A percentile compares a stretch with the other conserved stretches of the same genome.
phyloP scores from a whole-genome alignment of 2,888 invertebrate species.

The Autographa gamma region DNA sequence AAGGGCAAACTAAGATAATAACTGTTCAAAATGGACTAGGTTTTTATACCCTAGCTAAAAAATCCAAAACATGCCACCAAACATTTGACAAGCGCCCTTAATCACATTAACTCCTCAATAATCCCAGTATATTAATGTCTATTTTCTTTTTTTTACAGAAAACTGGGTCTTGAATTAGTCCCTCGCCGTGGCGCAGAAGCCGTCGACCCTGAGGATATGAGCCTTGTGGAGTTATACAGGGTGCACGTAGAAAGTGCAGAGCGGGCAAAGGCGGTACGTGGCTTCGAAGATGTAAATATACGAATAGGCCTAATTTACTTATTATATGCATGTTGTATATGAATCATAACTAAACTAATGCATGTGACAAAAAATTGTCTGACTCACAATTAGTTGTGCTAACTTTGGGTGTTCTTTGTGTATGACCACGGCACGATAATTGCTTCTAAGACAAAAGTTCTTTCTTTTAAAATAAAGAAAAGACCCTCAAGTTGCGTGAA shows the following conservation, averaged over 20 bases:
- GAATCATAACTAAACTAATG: not conserved
- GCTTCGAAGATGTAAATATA: slow-evolving; percentile 2
- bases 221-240: slow-evolving; percentile 96
- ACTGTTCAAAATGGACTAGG: no score
- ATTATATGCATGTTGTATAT: not conserved
- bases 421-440: not conserved
- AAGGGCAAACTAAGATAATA: no score
- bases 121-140: not conserved
- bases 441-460: not conserved
- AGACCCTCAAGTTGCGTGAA: no score
- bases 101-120: not conserved
- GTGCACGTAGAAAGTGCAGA: slow-evolving; percentile 94
- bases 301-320: not conserved
- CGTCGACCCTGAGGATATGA: slow-evolving; percentile 96
- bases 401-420: not conserved
- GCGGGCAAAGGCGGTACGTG: slow-evolving; percentile 92
- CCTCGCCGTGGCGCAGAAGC: slow-evolving; percentile 96
- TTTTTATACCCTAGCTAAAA: no score
- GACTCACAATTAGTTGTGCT: not conserved
- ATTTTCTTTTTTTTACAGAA: slow-evolving; percentile 88
- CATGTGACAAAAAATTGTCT: not conserved
- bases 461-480: no score
- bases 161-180: slow-evolving; percentile 96
- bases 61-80: not conserved
- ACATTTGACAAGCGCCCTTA: not conserved